Evolutionary conservation across 2,888 invertebrate genomes (phyloP).

Genomic region (Dasypolia templi): DNA sequence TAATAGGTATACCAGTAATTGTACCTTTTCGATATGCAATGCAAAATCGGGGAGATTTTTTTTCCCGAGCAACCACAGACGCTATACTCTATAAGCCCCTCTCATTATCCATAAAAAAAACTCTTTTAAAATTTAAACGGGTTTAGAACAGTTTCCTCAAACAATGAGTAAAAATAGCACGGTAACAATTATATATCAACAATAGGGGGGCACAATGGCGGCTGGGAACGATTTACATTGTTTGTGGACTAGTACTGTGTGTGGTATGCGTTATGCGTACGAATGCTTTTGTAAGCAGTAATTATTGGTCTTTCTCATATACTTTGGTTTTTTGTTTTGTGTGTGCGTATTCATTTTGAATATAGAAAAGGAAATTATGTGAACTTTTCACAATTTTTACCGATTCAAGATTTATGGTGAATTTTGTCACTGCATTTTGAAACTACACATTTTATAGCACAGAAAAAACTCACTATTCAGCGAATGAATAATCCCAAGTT

Average conservation of each 20-base stretch:
- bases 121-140: slow-evolving; percentile 56
- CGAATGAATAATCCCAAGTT: too few relatives aligned
- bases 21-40: not conserved
- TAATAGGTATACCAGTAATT: not conserved
- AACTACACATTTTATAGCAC: not conserved
- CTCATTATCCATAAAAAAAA: slow-evolving; percentile 53
- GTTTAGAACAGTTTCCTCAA: slow-evolving; percentile 59
- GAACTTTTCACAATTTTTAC: too few relatives aligned
- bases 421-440: not conserved
- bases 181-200: slow-evolving; percentile 78
- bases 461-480: too few relatives aligned
- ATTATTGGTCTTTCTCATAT: not conserved
- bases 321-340: not conserved
- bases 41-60: not conserved
- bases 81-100: not conserved
- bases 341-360: too few relatives aligned
- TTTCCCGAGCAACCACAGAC: not conserved
- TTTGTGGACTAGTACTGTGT: slow-evolving; percentile 57
- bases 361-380: not conserved
- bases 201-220: slow-evolving; percentile 70
- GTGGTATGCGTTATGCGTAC: slow-evolving; percentile 8
- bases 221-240: slow-evolving; percentile 67
- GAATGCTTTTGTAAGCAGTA: slow-evolving; percentile 4
- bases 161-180: slow-evolving; percentile 65
- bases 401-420: not conserved